Base-by-base conservation (phyloP, 1,140 invertebrate genomes). In the Drosophila elegans region DNA sequence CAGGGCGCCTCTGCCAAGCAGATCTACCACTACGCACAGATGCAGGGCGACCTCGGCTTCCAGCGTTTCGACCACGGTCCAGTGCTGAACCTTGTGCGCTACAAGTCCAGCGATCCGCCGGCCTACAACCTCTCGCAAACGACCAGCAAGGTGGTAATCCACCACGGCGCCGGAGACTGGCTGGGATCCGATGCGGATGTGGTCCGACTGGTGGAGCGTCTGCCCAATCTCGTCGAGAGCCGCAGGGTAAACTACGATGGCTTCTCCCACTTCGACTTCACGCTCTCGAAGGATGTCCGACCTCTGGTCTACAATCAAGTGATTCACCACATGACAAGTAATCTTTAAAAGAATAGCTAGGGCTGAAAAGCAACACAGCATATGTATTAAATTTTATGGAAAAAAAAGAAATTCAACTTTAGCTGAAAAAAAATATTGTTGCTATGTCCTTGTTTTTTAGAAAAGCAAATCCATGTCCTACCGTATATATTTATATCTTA, bases 231-330 rank as follows among this genome's bases (percentile, higher is more conserved):
- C 7, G 10, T 84, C 42, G 49, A 76, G 38, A 62, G 32, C n/a
- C 11, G n/a, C 0, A 54, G 38, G n/a, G 53, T 81, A 1, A 0
- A n/a, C 2, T 9, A 11, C 4, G 10, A 41, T 0, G 16, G 45
- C 4, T 83, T 83, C 27, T 62, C 64, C 4, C 80, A 83, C 12
- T 83, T 55, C 3, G 80, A 83, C 41, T 83, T 80, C 11, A 34
- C 74, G 3, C 34, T 83, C 2, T 83, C 80, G 0, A 48, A 49
- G 21, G 36, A 83, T 46, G 80, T 83, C 2, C 61, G 66, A 0
- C 1, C 9, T 0, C 53, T 66, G 10, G 39, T 79, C 7, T 75
- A 84, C 27, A n/a, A 41, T 12, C 57, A 67, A 12, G 48, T 83
- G 4, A 0, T 71, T 3, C 2, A 7, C 3, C 48, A 34, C 29